These are phyloP conservation scores for Sipha flava DNA, from an alignment of 1,140 invertebrate genomes.

Conservation along the genomic window DNA sequence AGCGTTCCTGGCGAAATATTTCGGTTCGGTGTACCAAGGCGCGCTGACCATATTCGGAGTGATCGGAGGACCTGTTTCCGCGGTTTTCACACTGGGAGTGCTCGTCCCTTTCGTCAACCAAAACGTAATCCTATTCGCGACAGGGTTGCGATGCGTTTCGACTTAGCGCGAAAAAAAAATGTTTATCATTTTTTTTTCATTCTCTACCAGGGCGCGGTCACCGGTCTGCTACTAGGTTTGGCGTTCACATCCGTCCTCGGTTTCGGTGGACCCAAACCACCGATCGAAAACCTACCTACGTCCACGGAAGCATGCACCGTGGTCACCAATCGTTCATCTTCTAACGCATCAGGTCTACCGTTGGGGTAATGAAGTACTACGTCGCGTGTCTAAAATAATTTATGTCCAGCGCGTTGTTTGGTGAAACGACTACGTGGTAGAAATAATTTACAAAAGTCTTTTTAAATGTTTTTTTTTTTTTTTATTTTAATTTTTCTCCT, in stretches of 20 bases:
- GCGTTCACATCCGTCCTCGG: slow-evolving; percentile 71
- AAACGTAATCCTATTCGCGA: slow-evolving; percentile 40
- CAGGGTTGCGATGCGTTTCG: too few relatives aligned
- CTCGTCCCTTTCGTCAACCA: slow-evolving; percentile 55
- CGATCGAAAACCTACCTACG: slow-evolving; percentile 37
- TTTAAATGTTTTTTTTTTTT: too few relatives aligned
- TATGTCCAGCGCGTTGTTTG: too few relatives aligned
- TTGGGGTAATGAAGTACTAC: not conserved
- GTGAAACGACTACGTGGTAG: too few relatives aligned
- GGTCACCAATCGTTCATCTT: not conserved
- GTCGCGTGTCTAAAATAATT: too few relatives aligned
- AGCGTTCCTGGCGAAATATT: slow-evolving; percentile 61
- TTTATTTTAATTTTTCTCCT: too few relatives aligned
- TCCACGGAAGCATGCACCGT: not conserved
- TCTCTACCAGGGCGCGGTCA: slow-evolving; percentile 57
- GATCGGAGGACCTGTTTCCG: slow-evolving; percentile 68
- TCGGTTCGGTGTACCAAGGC: slow-evolving; percentile 65
- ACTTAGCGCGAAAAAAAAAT: too few relatives aligned
- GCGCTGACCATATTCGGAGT: slow-evolving; percentile 70
- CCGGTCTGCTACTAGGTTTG: slow-evolving; percentile 57
- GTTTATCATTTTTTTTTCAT: too few relatives aligned
- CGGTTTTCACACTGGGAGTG: slow-evolving; percentile 73
- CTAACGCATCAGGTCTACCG: not conserved
- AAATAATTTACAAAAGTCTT: too few relatives aligned
- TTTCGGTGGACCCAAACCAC: slow-evolving; percentile 69